Conservation (phyloP, 2,113 vertebrate species). For the human (Homo sapiens) region GRCh38 chr7:26560501-26561000, state of each 20-base stretch:
- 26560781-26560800: constrained; percentile 91
- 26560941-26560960: constrained; percentile 78
- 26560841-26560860: constrained; percentile 89
- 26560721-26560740: constrained; percentile 94
- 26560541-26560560: constrained; percentile 79
- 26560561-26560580: constrained; percentile 83
- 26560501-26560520: constrained; percentile 54
- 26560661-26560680: constrained; percentile 90
- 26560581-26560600: constrained; percentile 84
- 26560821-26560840: constrained; percentile 92
- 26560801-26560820: constrained; percentile 89
- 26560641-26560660: constrained; percentile 82
- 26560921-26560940: constrained; percentile 71
- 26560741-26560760: constrained; percentile 91
- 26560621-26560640: constrained; percentile 84
- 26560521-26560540: constrained; percentile 61
- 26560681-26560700: constrained; percentile 91
- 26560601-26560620: constrained; percentile 87
- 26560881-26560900: constrained; percentile 83
- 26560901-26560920: constrained; percentile 71
- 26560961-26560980: constrained; percentile 82
- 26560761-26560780: constrained; percentile 88
- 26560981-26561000: constrained; percentile 82
- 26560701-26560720: constrained; percentile 91
- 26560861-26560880: constrained; percentile 89